A percentile compares a stretch with the other conserved stretches of the same genome.
phyloP scores from a whole-genome alignment of 2,113 vertebrate species.

The Grammomys surdaster region DNA sequence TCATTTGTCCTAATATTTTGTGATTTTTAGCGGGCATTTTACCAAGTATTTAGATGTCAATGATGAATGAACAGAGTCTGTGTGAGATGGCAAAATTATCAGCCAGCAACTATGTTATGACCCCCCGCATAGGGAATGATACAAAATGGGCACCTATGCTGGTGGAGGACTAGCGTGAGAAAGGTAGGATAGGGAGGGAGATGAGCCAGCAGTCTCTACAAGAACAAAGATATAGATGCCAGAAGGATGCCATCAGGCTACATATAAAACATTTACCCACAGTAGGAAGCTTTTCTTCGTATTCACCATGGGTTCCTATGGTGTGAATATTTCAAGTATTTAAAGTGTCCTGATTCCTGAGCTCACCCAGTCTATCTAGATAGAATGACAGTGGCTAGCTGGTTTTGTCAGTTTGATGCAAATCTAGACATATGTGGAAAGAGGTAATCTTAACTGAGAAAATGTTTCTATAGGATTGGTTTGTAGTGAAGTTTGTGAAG shows the following conservation, averaged over 20 bases:
- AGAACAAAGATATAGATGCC: not conserved
- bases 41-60: not conserved
- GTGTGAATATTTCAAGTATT: not conserved
- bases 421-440: not conserved
- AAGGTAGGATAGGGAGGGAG: not conserved
- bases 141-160: not conserved
- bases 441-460: not conserved
- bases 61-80: not conserved
- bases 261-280: conserved; percentile 1
- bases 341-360: not conserved
- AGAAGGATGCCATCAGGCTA: not conserved
- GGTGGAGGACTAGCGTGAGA: not conserved
- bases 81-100: not conserved
- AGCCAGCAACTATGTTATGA: not conserved
- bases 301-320: not conserved
- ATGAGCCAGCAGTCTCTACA: not conserved
- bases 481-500: not conserved
- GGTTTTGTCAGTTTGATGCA: not conserved
- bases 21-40: not conserved
- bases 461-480: not conserved
- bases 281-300: not conserved
- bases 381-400: not conserved
- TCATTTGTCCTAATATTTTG: conserved; percentile 8
- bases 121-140: not conserved
- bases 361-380: not conserved